Percentiles rank a stretch among this genome's conserved stretches.
phyloP scores from a whole-genome alignment of 2,113 vertebrate species.

The Calyptomena viridis region DNA sequence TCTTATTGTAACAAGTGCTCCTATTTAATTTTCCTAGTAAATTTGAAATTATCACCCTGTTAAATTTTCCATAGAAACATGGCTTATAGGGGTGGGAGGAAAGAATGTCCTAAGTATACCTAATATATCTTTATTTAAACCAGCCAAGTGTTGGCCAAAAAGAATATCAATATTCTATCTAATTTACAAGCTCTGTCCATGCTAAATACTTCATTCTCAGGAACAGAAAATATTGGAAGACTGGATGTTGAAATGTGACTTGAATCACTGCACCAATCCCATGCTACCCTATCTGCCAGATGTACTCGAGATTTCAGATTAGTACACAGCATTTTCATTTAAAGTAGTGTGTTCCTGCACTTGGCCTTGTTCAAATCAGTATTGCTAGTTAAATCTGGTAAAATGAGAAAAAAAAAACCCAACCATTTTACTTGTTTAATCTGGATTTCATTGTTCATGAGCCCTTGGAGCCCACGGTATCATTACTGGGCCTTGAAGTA shows the following conservation, averaged over 20 bases:
- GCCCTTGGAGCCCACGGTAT: neutral
- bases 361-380: neutral
- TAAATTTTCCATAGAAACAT: neutral
- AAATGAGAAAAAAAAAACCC: neutral
- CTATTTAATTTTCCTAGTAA: neutral
- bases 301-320: neutral
- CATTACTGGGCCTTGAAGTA: neutral
- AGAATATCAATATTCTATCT: neutral
- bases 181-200: neutral
- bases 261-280: neutral
- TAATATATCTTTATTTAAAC: neutral
- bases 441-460: neutral
- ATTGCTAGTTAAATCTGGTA: neutral
- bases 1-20: neutral
- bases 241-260: neutral
- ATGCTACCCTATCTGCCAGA: neutral
- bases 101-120: neutral
- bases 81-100: neutral
- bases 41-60: neutral
- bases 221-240: neutral
- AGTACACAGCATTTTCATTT: neutral
- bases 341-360: neutral
- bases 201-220: constrained; percentile 10
- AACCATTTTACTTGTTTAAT: neutral
- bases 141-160: neutral